Evolutionary conservation across 2,797 vertebrate genomes (phyloP).

Genomic region (Galaxias olidus): DNA sequence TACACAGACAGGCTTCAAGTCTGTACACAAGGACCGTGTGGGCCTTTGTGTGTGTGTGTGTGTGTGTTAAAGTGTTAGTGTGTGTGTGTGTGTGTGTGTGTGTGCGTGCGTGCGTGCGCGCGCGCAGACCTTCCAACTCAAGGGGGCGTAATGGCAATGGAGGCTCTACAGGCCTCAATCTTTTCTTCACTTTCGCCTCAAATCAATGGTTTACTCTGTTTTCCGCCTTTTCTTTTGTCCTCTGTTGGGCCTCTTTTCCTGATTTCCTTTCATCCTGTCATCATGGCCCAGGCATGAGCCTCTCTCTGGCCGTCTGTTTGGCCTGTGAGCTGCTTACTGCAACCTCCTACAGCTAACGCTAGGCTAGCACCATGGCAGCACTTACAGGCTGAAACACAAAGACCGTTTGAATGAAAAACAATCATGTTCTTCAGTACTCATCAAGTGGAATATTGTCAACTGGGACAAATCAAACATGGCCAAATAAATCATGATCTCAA

Average conservation of each 20-base stretch:
- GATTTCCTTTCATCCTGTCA: neutral
- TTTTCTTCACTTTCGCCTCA: conserved; percentile 43
- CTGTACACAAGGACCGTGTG: no score
- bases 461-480: conserved; percentile 23
- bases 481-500: conserved; percentile 16
- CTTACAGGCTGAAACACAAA: neutral
- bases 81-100: conserved; percentile 11
- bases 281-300: neutral
- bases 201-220: conserved; percentile 11
- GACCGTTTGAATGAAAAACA: neutral
- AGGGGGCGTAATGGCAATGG: neutral
- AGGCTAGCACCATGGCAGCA: neutral
- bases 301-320: no score
- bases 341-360: no score
- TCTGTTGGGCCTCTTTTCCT: neutral
- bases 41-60: neutral
- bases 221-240: neutral
- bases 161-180: conserved; percentile 39
- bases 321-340: no score
- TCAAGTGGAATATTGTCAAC: neutral
- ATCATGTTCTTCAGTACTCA: conserved; percentile 1
- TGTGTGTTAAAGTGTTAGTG: conserved; percentile 4
- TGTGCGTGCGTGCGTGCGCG: conserved; percentile 2
- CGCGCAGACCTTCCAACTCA: conserved; percentile 4
- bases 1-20: no score